Evolutionary conservation across 2,888 invertebrate species (phyloP), one percentile per base, ranked within the genome.

Genomic region (Heliconius sara): DNA sequence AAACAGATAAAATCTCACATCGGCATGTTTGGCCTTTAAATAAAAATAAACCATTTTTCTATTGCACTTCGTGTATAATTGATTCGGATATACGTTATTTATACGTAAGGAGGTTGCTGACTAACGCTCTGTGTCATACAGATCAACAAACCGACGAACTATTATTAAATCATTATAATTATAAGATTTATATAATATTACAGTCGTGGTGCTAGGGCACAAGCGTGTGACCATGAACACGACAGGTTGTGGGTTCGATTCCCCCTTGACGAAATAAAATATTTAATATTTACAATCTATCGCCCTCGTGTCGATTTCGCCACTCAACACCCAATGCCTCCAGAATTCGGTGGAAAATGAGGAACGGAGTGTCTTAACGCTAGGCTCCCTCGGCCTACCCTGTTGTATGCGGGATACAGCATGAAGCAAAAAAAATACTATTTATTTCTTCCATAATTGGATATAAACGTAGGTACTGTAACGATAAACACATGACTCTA

Each of bases 61-160:
- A 79, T 78, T 65, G 60, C 74, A 74, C 27, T 78, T 27, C 67
- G 22, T 75, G 65, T 78, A 84, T 85, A 85, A 84, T 85, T 85
- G 84, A 84, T 86, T 84, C 82, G 83, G 83, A 80, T 82, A 79
- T 74, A 73, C 77, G 63, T 84, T 85, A 84, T 85, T 83, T 83
- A 80, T 85, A 84, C 85, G 84, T 52, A 83, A 83, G 85, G 86
- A 90, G 89, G 89, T 84, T 87, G 74, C 81, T 91, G 92, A 91
- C 89, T 91, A 90, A 91, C 65, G 57, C 71, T 66, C 12, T 73
- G 84, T 87, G 87, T 89, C 87, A 90, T 86, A 91, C 88, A 57
- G 85, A 19, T 82, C 19, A 25, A 65, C 71, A 34, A 27, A 77
- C 19, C 52, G 67, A 71, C 66, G 77, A 81, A 77, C 75, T 47